phyloP scores from a whole-genome alignment of 2,113 vertebrate species.

The Neotragus moschatus region DNA sequence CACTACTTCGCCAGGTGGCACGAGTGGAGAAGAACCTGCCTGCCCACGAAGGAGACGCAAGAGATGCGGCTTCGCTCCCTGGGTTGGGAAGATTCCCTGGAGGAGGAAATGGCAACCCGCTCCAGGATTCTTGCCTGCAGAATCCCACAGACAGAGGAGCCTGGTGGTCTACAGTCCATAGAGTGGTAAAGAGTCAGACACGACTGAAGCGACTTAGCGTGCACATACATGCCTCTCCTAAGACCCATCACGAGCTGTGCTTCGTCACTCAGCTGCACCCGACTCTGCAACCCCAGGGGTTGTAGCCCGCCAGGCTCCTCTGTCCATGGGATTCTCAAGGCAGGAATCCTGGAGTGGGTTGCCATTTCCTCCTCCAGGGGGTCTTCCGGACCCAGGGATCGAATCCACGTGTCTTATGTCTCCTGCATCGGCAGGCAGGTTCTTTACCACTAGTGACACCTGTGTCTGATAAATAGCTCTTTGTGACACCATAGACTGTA shows the following conservation, averaged over 20 bases:
- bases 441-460: neutral
- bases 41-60: neutral
- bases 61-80: neutral
- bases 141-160: neutral
- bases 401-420: neutral
- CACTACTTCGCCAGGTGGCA: rapidly evolving
- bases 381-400: neutral
- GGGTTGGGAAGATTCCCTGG: neutral
- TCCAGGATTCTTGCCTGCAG: neutral
- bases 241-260: neutral
- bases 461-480: neutral
- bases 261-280: rapidly evolving
- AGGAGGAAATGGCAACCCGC: neutral
- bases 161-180: neutral
- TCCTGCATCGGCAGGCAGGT: neutral
- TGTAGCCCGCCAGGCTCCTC: neutral
- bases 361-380: neutral
- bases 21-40: neutral
- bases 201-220: too few relatives aligned
- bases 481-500: neutral
- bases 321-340: neutral
- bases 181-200: too few relatives aligned
- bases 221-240: too few relatives aligned
- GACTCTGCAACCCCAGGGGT: neutral
- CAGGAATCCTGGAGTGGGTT: neutral